A percentile compares a stretch with the other conserved stretches of the same genome.
Conservation (phyloP, 1,140 invertebrate species). For the Trissolcus basalis region DNA sequence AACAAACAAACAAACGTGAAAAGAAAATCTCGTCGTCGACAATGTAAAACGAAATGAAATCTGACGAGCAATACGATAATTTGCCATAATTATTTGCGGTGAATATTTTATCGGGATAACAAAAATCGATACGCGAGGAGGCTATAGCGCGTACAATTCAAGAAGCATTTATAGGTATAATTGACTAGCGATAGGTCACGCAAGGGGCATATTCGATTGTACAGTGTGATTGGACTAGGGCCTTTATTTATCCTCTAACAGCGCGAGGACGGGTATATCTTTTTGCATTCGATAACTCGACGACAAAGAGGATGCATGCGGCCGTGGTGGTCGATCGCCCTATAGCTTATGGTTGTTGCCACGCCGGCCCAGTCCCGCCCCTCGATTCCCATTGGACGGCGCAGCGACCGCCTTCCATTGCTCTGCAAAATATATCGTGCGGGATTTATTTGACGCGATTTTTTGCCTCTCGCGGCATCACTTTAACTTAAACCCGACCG, state of each 20-base stretch:
- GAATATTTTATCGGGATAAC: no score
- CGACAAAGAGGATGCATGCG: conserved; percentile 54
- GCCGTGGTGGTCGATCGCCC: conserved; percentile 39
- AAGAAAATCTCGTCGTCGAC: no score
- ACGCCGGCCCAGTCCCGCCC: conserved; percentile 34
- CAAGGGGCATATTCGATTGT: conserved; percentile 53
- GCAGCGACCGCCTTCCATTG: conserved; percentile 44
- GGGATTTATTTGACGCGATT: conserved; percentile 66
- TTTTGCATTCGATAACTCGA: conserved; percentile 54
- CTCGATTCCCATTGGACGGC: conserved; percentile 43
- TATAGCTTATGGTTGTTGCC: conserved; percentile 50
- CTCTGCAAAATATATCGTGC: conserved; percentile 36
- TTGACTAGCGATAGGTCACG: conserved; percentile 69
- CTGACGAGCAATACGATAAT: no score
- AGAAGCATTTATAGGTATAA: conserved; percentile 59
- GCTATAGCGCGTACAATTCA: conserved; percentile 26
- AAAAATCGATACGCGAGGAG: no score
- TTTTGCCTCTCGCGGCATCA: conserved; percentile 66
- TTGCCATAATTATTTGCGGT: no score
- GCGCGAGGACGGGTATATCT: conserved; percentile 29
- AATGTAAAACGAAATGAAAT: no score
- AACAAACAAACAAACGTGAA: no score
- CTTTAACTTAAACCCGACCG: conserved; percentile 41
- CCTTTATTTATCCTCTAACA: conserved; percentile 45
- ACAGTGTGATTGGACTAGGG: conserved; percentile 15